Conservation (phyloP, 2,888 invertebrate genomes). For the Leptinotarsa juncta region DNA sequence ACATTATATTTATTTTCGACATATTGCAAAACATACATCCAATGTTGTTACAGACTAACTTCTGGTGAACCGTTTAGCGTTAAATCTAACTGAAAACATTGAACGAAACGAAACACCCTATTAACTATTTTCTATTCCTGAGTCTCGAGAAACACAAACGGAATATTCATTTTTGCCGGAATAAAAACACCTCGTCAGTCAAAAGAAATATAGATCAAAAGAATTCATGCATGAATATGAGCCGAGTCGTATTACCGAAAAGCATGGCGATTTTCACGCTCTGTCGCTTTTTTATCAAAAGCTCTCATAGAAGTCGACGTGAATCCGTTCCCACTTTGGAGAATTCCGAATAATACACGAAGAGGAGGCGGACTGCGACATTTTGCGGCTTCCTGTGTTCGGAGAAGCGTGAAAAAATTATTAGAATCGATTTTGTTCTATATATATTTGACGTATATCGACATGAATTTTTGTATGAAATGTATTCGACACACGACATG, state of each 20-base stretch:
- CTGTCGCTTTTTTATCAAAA: background rate
- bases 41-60: too few relatives aligned
- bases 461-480: background rate
- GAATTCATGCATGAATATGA: conserved; percentile 3
- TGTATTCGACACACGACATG: too few relatives aligned
- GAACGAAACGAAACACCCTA: too few relatives aligned
- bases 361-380: background rate
- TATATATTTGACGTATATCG: background rate
- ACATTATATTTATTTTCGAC: too few relatives aligned
- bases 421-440: background rate
- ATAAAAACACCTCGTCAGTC: background rate
- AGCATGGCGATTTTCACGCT: conserved; percentile 10
- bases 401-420: background rate
- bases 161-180: background rate
- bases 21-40: too few relatives aligned
- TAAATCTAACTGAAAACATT: too few relatives aligned
- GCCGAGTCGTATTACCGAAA: conserved; percentile 5
- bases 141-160: background rate
- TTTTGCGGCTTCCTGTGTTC: background rate
- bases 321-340: background rate
- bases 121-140: too few relatives aligned
- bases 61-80: too few relatives aligned
- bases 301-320: background rate
- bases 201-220: conserved; percentile 1
- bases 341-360: background rate